Evolutionary conservation across 1,140 invertebrate genomes (phyloP), one percentile per base, ranked within the genome.

Genomic region (Drosophila serrata): DNA sequence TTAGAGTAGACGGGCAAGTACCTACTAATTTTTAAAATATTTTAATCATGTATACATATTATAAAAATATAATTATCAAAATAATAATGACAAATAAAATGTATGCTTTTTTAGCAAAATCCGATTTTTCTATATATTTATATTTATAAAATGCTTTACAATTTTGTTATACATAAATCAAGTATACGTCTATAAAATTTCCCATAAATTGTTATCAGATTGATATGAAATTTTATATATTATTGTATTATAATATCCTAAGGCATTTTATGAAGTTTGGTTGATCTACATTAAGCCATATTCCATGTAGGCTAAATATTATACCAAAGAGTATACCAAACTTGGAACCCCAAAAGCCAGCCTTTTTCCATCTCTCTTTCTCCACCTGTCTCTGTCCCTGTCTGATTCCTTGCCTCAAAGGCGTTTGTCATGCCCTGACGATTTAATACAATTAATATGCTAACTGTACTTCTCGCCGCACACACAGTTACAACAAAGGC

Each of bases 401-500:
- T 31, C 33, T 29, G 24, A 40, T 37, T 58, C 45, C 75, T 65
- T 40, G 27, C n/a, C 31, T 59, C 40, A 62, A 65, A 74, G 19
- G 19, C 42, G 59, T 61, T 75, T 82, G 75, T 87, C 80, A 82
- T 79, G 68, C 72, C 51, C 48, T 63, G 85, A 82, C 76, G 61
- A 88, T 88, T 88, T 81, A 87, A 88, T 90, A 87, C 84, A 87
- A 87, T 87, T 87, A 87, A 87, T 87, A 87, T 88, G 84, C 82
- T 90, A 91, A 90, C 86, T 90, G 86, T 90, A 91, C 87, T 78
- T 90, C 73, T 80, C 81, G 65, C 69, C 82, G 61, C 81, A 84
- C 75, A 81, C 77, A 81, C 78, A 79, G 75, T 72, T 69, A 73
- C 82, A 70, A 69, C 65, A 69, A 69, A 69, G 43, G 24, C 76